Evolutionary conservation across 2,888 invertebrate genomes (phyloP).

Genomic region (Oscheius sp.): DNA sequence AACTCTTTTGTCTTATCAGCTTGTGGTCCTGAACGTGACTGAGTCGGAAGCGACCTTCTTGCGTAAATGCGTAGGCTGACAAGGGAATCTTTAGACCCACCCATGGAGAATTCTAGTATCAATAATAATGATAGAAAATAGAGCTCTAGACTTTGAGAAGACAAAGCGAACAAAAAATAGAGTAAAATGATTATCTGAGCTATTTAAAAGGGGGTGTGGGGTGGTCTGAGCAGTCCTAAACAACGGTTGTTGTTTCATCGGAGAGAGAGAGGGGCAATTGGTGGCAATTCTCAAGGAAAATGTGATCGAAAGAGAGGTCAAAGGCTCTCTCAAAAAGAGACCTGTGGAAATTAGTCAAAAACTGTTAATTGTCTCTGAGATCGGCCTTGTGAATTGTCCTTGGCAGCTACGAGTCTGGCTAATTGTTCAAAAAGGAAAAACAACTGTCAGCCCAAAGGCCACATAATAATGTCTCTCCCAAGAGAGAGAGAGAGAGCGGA

Average conservation of each 20-base stretch:
- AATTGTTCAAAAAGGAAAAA: constrained; percentile 8
- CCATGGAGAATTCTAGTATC: too few relatives aligned
- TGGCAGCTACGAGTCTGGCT: constrained; percentile 5
- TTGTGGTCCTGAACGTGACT: too few relatives aligned
- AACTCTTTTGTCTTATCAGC: background rate
- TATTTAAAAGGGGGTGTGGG: too few relatives aligned
- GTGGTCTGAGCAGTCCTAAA: too few relatives aligned
- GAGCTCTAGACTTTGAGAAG: background rate
- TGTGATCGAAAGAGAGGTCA: background rate
- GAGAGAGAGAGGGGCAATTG: background rate
- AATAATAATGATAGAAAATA: too few relatives aligned
- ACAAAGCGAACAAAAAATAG: too few relatives aligned
- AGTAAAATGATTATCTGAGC: background rate
- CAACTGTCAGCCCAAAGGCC: background rate
- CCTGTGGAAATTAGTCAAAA: background rate
- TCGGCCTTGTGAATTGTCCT: background rate
- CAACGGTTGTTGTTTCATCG: constrained; percentile 3
- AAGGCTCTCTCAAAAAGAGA: background rate
- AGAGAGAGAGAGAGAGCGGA: background rate
- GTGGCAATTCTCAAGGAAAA: background rate
- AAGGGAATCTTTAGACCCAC: background rate
- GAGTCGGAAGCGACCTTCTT: background rate
- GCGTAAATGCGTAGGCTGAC: background rate
- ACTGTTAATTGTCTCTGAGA: background rate
- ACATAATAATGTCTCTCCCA: too few relatives aligned